Evolutionary conservation across 2,113 vertebrate genomes (phyloP), one percentile per base, ranked within the genome.

Genomic region (Machaerirhynchus nigripectus): DNA sequence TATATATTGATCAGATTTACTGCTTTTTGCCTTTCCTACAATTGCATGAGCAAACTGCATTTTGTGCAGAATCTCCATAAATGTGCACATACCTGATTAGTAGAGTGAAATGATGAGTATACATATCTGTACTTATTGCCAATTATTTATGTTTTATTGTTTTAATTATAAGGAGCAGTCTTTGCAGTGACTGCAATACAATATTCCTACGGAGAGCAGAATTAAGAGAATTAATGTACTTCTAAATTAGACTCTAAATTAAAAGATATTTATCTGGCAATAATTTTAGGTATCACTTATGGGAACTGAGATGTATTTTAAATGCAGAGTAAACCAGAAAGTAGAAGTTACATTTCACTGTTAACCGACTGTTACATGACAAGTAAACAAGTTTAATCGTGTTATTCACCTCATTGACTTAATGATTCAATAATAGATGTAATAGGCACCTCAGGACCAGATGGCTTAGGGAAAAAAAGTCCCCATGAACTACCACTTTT

Each of bases 321-420:
- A 94, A 88, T 82, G 24, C 55, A 33, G 30, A 59, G 69, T 84
- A 89, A 79, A 71, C 69, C 44, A 74, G 91, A 94, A 95, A 94
- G 55, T 87, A 80, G 61, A 97, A 97, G 97, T 97, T 96, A 87
- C 96, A 95, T 97, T 98, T 98, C 95, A 95, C 70, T 97, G 96
- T 96, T 97, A 98, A 98, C 97, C 7, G 94, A 96, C 95, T 98
- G 94, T 96, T 98, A 96, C 96, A 95, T 95, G 98, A 98, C 98
- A 97, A 98, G 97, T 97, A 98, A 98, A 98, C 97, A 98, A 97
- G 89, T 98, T 98, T 98, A 98, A 98, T 98, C 73, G 37, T 97
- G 95, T 98, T 98, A 97, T 97, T 98, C 97, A 98, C 98, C 97
- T 98, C 98, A 98, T 98, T 98, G 98, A 98, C 96, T 98, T 98